phyloP scores from a whole-genome alignment of 2,113 vertebrate genomes.

The Stomatorhinus ivindoensis region DNA sequence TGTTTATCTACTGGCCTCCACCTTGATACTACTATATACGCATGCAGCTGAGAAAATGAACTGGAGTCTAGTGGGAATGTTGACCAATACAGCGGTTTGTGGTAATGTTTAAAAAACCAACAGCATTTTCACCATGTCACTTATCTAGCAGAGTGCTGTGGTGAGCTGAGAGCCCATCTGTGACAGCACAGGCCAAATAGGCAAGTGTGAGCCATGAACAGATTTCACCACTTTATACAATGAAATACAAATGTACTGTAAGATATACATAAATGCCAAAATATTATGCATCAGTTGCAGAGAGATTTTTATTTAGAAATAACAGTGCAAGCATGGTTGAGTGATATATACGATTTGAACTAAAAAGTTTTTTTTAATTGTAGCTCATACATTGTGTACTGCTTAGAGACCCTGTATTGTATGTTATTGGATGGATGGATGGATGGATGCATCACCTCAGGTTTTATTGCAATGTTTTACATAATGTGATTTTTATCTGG shows the following conservation, averaged over 20 bases:
- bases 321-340: neutral
- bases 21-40: neutral
- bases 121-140: neutral
- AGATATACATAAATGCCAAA: neutral
- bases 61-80: neutral
- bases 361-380: neutral
- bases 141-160: neutral
- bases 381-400: neutral
- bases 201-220: neutral
- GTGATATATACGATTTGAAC: neutral
- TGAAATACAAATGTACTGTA: neutral
- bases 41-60: neutral
- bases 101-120: neutral
- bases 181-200: no score
- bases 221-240: neutral
- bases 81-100: neutral
- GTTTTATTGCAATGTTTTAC: no score
- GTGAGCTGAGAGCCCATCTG: no score
- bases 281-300: neutral
- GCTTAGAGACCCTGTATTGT: no score
- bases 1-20: neutral
- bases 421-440: neutral
- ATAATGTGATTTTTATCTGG: no score
- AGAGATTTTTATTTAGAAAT: neutral
- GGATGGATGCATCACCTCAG: neutral